These are phyloP conservation scores for Chelonoidis abingdonii DNA, from an alignment of 2,113 vertebrate species.

Conservation along the genomic window DNA sequence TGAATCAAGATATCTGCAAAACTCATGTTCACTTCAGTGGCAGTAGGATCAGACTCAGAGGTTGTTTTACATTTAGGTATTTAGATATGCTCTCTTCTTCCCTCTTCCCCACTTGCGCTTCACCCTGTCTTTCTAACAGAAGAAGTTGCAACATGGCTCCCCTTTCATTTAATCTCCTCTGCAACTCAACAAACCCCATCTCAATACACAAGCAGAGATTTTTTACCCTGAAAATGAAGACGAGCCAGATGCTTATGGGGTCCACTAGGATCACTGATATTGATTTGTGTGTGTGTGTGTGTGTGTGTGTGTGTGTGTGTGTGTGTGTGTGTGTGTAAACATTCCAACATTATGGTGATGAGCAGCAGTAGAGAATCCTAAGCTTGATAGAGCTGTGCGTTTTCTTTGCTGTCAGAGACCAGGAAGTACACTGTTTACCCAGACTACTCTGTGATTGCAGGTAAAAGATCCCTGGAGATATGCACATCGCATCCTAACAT, in stretches of 20 bases:
- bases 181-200: not conserved
- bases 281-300: not conserved
- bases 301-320: no score
- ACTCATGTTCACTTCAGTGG: fast-evolving
- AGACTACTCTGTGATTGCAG: fast-evolving
- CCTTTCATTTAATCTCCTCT: not conserved
- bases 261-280: fast-evolving
- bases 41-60: fast-evolving
- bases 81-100: fast-evolving
- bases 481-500: fast-evolving
- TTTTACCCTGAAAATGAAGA: not conserved
- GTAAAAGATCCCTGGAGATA: not conserved
- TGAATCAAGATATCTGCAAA: not conserved
- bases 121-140: fast-evolving
- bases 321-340: not conserved
- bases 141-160: not conserved
- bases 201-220: not conserved
- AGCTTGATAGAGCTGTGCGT: not conserved
- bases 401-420: fast-evolving
- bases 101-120: not conserved
- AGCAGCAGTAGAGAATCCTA: not conserved
- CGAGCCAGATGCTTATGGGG: not conserved
- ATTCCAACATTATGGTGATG: fast-evolving
- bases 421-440: not conserved
- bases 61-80: not conserved